Evolutionary conservation across 2,888 invertebrate genomes (phyloP).

Genomic region (Eurytoma californica): DNA sequence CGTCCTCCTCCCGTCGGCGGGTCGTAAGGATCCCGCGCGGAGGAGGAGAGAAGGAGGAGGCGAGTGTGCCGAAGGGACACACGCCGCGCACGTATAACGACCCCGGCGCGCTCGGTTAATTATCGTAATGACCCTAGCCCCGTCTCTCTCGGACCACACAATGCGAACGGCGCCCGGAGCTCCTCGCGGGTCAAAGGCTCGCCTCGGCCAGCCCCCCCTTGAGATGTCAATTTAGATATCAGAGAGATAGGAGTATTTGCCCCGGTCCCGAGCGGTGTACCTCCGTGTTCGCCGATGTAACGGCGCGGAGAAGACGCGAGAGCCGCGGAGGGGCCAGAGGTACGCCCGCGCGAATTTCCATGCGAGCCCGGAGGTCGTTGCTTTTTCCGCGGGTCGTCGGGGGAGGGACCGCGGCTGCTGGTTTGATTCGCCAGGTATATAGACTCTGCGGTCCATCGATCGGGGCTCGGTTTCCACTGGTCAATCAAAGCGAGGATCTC

Average conservation of each 20-base stretch:
- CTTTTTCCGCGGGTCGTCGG: no score
- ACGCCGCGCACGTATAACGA: slow-evolving; percentile 14
- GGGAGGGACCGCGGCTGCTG: no score
- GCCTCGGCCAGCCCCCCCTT: neutral
- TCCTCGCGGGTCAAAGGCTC: slow-evolving; percentile 30
- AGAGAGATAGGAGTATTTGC: slow-evolving; percentile 13
- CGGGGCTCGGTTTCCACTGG: no score
- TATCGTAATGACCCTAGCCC: slow-evolving; percentile 44
- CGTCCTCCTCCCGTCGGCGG: neutral
- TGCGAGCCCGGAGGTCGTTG: no score
- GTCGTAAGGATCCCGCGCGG: neutral
- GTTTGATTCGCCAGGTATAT: no score
- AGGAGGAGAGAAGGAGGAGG: neutral
- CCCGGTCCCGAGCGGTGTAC: neutral
- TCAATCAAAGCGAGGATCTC: no score
- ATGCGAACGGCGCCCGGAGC: slow-evolving; percentile 8
- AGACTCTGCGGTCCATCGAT: no score
- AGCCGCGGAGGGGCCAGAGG: neutral
- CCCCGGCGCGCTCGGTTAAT: slow-evolving; percentile 44
- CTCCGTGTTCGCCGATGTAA: neutral
- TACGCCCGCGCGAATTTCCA: no score
- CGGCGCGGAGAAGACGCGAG: neutral
- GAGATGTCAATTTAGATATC: slow-evolving; percentile 54
- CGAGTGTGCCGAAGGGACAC: slow-evolving; percentile 1
- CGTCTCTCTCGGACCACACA: slow-evolving; percentile 51